A percentile compares a stretch with the other conserved stretches of the same genome.
Evolutionary conservation across 2,113 vertebrate genomes (phyloP).

Genomic region (Siphamia tubifer): DNA sequence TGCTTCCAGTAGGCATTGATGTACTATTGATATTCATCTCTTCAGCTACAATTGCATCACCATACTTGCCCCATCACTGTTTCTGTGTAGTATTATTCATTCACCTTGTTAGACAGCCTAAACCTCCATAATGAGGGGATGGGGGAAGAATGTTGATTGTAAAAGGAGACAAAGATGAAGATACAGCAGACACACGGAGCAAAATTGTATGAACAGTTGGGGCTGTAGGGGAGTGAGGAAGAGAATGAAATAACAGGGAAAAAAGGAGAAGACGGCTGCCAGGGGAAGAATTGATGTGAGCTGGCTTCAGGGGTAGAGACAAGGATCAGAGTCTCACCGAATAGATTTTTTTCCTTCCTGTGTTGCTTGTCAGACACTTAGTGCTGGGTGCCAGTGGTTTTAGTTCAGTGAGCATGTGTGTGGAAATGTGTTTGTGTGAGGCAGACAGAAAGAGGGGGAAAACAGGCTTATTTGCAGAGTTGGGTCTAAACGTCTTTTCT

Average conservation of each 20-base stretch:
- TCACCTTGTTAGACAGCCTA: neutral
- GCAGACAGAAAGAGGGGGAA: neutral
- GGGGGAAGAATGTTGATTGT: neutral
- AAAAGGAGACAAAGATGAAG: neutral
- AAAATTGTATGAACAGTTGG: neutral
- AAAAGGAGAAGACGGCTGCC: slow-evolving; percentile 4
- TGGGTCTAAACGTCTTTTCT: slow-evolving; percentile 1
- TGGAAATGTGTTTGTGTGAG: neutral
- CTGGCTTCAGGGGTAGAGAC: slow-evolving; percentile 45
- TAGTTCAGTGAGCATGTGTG: slow-evolving; percentile 30
- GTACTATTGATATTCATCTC: slow-evolving; percentile 8
- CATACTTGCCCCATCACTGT: neutral
- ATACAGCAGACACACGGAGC: neutral
- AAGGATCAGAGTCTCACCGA: slow-evolving; percentile 32
- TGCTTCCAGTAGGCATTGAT: slow-evolving; percentile 2
- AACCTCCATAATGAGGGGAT: neutral
- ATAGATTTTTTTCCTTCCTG: slow-evolving; percentile 9
- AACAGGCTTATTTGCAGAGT: slow-evolving; percentile 5
- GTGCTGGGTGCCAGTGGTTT: slow-evolving; percentile 32
- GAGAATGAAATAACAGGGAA: slow-evolving; percentile 6
- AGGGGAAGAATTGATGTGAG: slow-evolving; percentile 35
- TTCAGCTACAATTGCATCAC: neutral
- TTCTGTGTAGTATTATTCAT: neutral
- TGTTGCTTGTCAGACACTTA: slow-evolving; percentile 43
- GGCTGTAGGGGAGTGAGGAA: slow-evolving; percentile 1